phyloP scores from a whole-genome alignment of 37 sponge, comb jelly and placozoan genomes.

The Petrosia ficiformis region DNA sequence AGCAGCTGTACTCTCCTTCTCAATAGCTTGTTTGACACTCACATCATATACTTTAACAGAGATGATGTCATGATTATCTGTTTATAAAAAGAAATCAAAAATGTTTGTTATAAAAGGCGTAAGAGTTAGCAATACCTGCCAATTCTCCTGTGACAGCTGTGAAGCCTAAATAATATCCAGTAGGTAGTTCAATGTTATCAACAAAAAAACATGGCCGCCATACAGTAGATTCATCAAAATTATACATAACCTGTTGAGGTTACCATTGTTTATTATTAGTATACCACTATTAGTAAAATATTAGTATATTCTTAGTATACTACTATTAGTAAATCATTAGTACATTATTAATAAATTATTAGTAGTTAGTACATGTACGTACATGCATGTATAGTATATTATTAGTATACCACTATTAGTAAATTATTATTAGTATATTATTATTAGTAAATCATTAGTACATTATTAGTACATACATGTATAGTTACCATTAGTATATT shows the following conservation, averaged over 20 bases:
- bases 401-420: no score
- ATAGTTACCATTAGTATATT: no score
- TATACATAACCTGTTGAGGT: constrained; percentile 32
- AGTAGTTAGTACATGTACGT: no score
- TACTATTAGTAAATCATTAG: no score
- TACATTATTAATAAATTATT: no score
- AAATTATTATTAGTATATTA: no score
- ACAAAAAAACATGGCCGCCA: constrained; percentile 83
- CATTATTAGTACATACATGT: no score
- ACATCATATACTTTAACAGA: constrained; percentile 77
- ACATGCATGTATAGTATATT: no score
- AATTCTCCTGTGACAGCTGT: constrained; percentile 93
- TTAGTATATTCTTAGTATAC: no score
- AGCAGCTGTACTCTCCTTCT: constrained; percentile 10
- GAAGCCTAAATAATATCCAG: constrained; percentile 91
- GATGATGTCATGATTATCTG: constrained; percentile 92
- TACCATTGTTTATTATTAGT: neutral
- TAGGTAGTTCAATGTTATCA: constrained; percentile 73
- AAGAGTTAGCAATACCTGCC: constrained; percentile 53
- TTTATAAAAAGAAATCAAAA: neutral
- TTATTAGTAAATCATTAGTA: no score
- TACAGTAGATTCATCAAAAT: constrained; percentile 59
- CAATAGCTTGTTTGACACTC: constrained; percentile 2
- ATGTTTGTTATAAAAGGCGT: neutral
- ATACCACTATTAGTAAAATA: neutral